Evolutionary conservation across 2,888 invertebrate genomes (phyloP).

Genomic region (Lathronympha strigana): DNA sequence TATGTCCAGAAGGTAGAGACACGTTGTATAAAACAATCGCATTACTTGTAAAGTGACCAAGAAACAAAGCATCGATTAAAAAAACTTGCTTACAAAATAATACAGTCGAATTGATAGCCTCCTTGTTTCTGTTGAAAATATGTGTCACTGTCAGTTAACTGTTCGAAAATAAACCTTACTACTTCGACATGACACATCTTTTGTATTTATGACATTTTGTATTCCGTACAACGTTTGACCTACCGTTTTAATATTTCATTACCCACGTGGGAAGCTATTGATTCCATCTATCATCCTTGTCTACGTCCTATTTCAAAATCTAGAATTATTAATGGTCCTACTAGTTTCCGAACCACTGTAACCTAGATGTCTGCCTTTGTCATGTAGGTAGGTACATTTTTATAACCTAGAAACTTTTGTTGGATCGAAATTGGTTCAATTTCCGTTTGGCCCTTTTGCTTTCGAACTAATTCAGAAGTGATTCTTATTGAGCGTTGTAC

Average conservation of each 20-base stretch:
- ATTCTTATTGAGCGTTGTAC: background rate
- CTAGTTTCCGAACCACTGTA: slow-evolving; percentile 23
- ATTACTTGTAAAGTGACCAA: too few species aligned
- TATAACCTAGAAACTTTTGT: background rate
- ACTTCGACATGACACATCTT: background rate
- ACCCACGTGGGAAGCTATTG: slow-evolving; percentile 33
- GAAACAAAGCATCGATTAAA: too few species aligned
- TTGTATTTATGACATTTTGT: background rate
- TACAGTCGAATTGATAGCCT: too few species aligned
- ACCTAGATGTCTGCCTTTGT: slow-evolving; percentile 20
- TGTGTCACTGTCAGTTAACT: too few species aligned
- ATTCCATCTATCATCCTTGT: slow-evolving; percentile 26
- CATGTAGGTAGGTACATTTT: background rate
- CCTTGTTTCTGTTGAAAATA: too few species aligned
- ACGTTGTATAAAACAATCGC: too few species aligned
- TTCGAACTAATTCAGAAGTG: background rate
- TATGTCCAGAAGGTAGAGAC: too few species aligned
- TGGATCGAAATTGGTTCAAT: background rate
- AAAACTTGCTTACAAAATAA: too few species aligned
- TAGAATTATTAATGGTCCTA: slow-evolving; percentile 33
- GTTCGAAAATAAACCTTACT: background rate
- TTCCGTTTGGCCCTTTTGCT: background rate
- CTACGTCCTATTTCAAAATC: slow-evolving; percentile 19
- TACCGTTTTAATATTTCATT: slow-evolving; percentile 28
- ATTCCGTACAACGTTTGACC: slow-evolving; percentile 9